Base-by-base conservation (phyloP, 2,888 invertebrate genomes). In the Meghimatium bilineatum region DNA sequence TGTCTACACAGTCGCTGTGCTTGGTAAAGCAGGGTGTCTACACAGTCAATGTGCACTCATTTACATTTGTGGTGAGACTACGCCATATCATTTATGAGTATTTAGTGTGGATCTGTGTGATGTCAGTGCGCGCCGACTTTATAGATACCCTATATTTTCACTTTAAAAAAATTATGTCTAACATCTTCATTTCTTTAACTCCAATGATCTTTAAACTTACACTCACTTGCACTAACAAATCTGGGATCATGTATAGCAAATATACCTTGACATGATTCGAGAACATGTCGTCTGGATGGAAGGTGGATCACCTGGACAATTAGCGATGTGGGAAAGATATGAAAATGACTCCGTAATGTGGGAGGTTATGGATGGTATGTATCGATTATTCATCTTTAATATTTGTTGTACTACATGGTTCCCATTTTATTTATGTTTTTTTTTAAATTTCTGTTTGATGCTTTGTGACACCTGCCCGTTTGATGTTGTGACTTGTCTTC, bases 281-380 rank as follows among this genome's bases (percentile, higher is more conserved):
- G 85, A 85, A 56, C 63, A 83, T 32, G 83, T 85, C 32, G 69
- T 77, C 17, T 85, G 85, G 85, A 80, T 85, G 81, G 69, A 56
- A 17, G 71, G 44, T 12, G 71, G 71, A n/a, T 83, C 80, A 36
- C 49, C 63, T 14, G 79, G 29, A 49, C 60, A 56, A 23, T 29
- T 44, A 14, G 84, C 60, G 29, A 77, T 63, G 32, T 85, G 85
- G 85, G 75, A 83, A 34, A 71, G 66, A 38, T 76, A 80, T 32
- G 80, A 83, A 71, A 80, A 83, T 60, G 80, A 83, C 38, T 81
- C 83, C 29, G 29, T 34, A 20, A 49, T 81, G 23, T 72, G 81
- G 60, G 63, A 52, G 12, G 60, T 23, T 20, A 44, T 81, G 72
- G 26, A 23, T 72, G 77, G 83, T 83, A 38, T 56, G 83, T 38